These are phyloP conservation scores for Mormyrops boulengeri DNA, from an alignment of 2,797 vertebrate genomes.

Conservation along the genomic window DNA sequence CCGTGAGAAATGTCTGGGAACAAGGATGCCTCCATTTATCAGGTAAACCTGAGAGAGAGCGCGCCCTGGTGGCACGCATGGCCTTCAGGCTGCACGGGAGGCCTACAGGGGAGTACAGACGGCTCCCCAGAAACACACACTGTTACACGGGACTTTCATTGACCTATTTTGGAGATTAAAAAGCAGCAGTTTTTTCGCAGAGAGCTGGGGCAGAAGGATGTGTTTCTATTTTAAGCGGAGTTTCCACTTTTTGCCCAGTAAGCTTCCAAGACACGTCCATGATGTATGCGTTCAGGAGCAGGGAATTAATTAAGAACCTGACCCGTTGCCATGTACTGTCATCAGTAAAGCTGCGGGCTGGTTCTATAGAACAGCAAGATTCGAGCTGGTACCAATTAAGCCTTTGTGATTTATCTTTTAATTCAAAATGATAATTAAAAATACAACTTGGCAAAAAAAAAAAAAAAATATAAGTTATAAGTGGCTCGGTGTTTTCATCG, in stretches of 20 bases:
- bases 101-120: neutral
- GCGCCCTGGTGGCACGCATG: neutral
- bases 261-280: neutral
- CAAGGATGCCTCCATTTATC: neutral
- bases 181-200: neutral
- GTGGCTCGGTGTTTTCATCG: neutral
- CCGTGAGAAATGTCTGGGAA: neutral
- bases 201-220: neutral
- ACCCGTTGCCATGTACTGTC: neutral
- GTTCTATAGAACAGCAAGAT: neutral
- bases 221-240: neutral
- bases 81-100: neutral
- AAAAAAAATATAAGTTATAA: neutral
- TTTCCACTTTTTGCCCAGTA: neutral
- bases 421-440: conserved; percentile 6
- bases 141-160: neutral
- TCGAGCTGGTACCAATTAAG: neutral
- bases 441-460: neutral
- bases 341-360: neutral
- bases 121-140: neutral
- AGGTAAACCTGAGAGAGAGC: neutral
- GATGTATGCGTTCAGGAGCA: neutral
- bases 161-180: conserved; percentile 3
- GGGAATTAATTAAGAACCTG: neutral
- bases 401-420: conserved; percentile 10